These are phyloP conservation scores for Hylomyscus alleni DNA, from an alignment of 2,797 vertebrate genomes.

Conservation along the genomic window DNA sequence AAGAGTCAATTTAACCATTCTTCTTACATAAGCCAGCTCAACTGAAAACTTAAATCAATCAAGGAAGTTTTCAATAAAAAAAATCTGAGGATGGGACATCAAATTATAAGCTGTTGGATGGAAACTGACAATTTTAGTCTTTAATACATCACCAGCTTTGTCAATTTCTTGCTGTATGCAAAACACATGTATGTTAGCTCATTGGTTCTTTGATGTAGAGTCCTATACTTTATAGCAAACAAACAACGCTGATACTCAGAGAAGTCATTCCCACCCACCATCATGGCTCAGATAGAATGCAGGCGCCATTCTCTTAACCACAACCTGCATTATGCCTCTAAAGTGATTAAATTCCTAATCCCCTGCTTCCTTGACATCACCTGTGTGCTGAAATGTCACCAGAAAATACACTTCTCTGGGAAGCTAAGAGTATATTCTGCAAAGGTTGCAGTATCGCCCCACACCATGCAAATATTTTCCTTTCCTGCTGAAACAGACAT, in stretches of 20 bases:
- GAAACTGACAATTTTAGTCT: slow-evolving; percentile 4
- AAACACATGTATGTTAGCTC: not conserved
- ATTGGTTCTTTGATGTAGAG: slow-evolving; percentile 46
- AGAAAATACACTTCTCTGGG: not conserved
- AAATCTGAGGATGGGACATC: not conserved
- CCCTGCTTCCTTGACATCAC: not conserved
- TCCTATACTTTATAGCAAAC: not conserved
- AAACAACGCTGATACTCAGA: slow-evolving; percentile 3
- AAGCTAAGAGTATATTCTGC: not conserved
- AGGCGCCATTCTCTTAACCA: not conserved
- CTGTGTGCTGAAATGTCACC: slow-evolving; percentile 41
- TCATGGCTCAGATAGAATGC: not conserved
- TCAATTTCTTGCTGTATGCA: slow-evolving; percentile 8
- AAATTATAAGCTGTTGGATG: slow-evolving; percentile 15
- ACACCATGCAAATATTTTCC: slow-evolving; percentile 3
- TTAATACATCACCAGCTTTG: not conserved
- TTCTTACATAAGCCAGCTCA: not conserved
- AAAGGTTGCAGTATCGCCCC: not conserved
- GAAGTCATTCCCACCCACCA: not conserved
- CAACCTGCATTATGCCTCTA: not conserved
- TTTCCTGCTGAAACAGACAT: slow-evolving; percentile 6
- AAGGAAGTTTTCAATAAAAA: slow-evolving; percentile 30
- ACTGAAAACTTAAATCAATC: slow-evolving; percentile 30
- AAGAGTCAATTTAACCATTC: not conserved
- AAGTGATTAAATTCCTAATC: not conserved